These are phyloP conservation scores for Nomada goodeniana DNA, from an alignment of 2,888 invertebrate genomes.

Conservation along the genomic window DNA sequence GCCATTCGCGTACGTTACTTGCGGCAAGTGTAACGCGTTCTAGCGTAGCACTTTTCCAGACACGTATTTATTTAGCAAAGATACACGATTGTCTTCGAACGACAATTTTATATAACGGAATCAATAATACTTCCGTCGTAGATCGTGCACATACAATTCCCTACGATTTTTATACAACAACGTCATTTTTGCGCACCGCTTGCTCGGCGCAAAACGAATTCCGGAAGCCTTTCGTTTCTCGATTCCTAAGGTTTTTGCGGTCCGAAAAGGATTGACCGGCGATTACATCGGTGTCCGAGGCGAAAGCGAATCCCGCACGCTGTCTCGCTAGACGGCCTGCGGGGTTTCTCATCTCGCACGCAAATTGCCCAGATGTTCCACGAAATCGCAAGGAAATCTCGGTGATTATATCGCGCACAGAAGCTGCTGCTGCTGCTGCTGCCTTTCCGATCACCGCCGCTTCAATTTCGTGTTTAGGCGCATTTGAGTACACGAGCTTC, in stretches of 20 bases:
- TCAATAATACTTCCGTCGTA: slow-evolving; percentile 6
- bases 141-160: not conserved
- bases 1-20: slow-evolving; percentile 43
- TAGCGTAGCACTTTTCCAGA: slow-evolving; percentile 37
- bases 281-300: slow-evolving; percentile 44
- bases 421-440: slow-evolving; percentile 64
- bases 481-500: slow-evolving; percentile 38
- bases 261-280: slow-evolving; percentile 10
- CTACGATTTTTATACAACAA: not conserved
- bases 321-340: slow-evolving; percentile 39
- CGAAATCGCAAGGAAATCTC: slow-evolving; percentile 81
- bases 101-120: slow-evolving; percentile 27
- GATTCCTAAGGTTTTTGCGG: slow-evolving; percentile 42
- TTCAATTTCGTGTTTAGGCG: slow-evolving; percentile 66
- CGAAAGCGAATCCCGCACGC: slow-evolving; percentile 42
- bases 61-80: slow-evolving; percentile 15
- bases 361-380: slow-evolving; percentile 83
- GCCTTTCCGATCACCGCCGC: slow-evolving; percentile 60
- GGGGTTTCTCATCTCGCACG: slow-evolving; percentile 78
- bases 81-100: slow-evolving; percentile 14
- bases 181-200: not conserved
- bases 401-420: slow-evolving; percentile 80
- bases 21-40: slow-evolving; percentile 44
- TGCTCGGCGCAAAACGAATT: slow-evolving; percentile 8
- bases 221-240: slow-evolving; percentile 46